A percentile compares a stretch with the other conserved stretches of the same genome.
Conservation (phyloP, 1,140 invertebrate genomes). For the Drosophila funebris region DNA sequence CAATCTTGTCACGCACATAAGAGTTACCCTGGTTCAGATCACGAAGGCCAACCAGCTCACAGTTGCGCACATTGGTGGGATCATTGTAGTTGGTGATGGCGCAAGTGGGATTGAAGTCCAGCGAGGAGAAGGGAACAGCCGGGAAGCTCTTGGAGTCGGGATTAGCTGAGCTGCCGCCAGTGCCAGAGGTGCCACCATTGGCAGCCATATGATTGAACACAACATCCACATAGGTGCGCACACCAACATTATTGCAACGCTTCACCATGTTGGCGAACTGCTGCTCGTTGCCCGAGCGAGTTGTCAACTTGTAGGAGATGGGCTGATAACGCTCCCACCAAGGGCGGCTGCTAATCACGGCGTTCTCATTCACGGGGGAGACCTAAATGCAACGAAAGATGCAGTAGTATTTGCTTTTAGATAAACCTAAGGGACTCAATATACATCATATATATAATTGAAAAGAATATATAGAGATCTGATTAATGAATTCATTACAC, state of each 20-base stretch:
- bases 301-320: conserved; percentile 91
- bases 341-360: conserved; percentile 84
- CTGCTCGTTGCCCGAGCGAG: conserved; percentile 90
- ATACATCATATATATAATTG: neutral
- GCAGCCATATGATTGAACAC: conserved; percentile 92
- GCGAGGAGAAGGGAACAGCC: conserved; percentile 85
- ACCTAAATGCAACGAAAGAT: conserved; percentile 39
- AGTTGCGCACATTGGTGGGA: conserved; percentile 87
- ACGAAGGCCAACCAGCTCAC: conserved; percentile 88
- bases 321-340: conserved; percentile 96
- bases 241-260: conserved; percentile 89
- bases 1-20: conserved; percentile 88
- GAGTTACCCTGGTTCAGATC: conserved; percentile 88
- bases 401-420: neutral
- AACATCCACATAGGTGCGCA: conserved; percentile 92
- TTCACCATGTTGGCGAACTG: conserved; percentile 90
- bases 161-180: conserved; percentile 85
- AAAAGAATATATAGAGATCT: neutral
- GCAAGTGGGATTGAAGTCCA: conserved; percentile 86
- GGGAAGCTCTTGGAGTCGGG: conserved; percentile 85
- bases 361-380: conserved; percentile 76
- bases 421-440: no score
- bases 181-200: conserved; percentile 84
- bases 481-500: no score
- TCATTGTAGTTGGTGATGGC: conserved; percentile 86